Conservation (phyloP, 2,797 vertebrate species). For the Jordanella pulchra region DNA sequence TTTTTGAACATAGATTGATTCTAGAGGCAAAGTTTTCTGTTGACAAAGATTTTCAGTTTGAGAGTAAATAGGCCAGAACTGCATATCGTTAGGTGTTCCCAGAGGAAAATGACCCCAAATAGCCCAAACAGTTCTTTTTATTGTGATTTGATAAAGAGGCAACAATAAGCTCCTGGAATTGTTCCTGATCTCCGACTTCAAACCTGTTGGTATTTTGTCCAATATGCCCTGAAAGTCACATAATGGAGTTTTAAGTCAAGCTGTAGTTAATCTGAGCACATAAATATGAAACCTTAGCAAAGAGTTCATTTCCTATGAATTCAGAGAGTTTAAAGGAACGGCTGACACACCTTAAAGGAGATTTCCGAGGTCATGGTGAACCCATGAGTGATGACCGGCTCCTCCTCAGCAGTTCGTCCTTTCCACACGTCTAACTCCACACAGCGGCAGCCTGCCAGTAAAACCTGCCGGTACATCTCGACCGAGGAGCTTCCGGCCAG, state of each 20-base stretch:
- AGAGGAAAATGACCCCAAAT: no score
- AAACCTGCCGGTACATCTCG: slow-evolving; percentile 98
- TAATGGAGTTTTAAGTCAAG: no score
- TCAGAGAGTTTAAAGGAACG: background rate
- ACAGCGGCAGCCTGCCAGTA: slow-evolving; percentile 96
- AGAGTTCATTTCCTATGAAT: background rate
- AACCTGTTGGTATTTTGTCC: background rate
- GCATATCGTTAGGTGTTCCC: no score
- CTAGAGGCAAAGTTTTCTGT: no score
- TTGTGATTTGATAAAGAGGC: background rate
- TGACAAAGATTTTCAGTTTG: no score
- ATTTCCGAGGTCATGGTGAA: slow-evolving; percentile 99
- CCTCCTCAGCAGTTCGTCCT: slow-evolving; percentile 94
- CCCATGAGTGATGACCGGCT: slow-evolving; percentile 97
- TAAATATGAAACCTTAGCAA: background rate
- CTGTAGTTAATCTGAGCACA: background rate
- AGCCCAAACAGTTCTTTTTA: no score
- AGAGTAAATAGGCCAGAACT: no score
- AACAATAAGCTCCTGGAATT: background rate
- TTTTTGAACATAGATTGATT: no score
- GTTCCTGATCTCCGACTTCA: background rate
- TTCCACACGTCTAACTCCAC: slow-evolving; percentile 99
- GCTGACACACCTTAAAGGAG: slow-evolving; percentile 63
- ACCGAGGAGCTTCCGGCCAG: slow-evolving; percentile 97
- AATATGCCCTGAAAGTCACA: background rate